phyloP scores from a whole-genome alignment of 53 echinoderm and acorn worm genomes.

The Temnopleurus reevesii region DNA sequence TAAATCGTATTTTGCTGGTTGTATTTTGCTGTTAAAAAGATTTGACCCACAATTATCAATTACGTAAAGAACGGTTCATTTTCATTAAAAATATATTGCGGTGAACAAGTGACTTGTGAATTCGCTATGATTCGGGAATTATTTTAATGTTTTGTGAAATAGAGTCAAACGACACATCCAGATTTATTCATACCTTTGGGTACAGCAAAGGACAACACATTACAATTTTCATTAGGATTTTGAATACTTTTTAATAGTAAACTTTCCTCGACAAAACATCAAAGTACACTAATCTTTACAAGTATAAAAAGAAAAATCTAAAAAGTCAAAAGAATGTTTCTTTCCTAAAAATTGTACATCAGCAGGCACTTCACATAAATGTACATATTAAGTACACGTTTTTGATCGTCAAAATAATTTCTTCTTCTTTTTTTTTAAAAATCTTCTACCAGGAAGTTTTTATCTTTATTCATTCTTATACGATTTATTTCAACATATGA shows the following conservation, averaged over 20 bases:
- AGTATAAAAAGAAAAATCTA: slow-evolving; percentile 45
- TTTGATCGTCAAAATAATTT: too few species aligned
- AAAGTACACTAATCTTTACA: slow-evolving; percentile 53
- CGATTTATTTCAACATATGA: neutral
- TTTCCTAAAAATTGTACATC: slow-evolving; percentile 43
- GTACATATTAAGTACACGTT: slow-evolving; percentile 49
- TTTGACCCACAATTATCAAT: too few species aligned
- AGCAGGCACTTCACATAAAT: slow-evolving; percentile 57
- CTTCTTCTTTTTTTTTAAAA: neutral
- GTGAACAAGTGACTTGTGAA: too few species aligned
- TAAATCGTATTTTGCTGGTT: too few species aligned
- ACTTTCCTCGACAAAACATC: slow-evolving; percentile 37
- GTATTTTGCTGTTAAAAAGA: too few species aligned
- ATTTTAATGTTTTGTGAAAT: too few species aligned
- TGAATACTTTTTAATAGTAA: slow-evolving; percentile 18
- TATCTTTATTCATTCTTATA: neutral
- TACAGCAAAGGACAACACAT: neutral
- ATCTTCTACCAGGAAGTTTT: neutral
- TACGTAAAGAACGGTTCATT: too few species aligned
- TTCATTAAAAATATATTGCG: too few species aligned
- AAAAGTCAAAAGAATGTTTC: slow-evolving; percentile 22
- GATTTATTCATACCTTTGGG: neutral
- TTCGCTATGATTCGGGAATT: neutral
- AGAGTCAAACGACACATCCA: too few species aligned
- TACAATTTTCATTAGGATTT: neutral